Evolutionary conservation across 2,797 vertebrate genomes (phyloP), one percentile per base, ranked within the genome.

Genomic region (Sparus aurata): DNA sequence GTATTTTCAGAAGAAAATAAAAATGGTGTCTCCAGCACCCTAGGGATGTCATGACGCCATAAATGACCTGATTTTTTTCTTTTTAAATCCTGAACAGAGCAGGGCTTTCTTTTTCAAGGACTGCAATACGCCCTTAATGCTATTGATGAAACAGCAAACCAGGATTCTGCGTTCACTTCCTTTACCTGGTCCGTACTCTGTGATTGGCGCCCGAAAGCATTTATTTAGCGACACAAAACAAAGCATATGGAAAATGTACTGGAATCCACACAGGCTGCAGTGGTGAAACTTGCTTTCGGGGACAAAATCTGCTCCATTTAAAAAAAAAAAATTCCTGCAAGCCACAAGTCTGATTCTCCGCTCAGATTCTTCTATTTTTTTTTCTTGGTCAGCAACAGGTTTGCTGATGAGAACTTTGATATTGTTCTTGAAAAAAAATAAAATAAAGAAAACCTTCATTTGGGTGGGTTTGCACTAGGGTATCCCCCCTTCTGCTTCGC

Each of bases 1-100:
- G 95, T 95, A 95, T 93, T 95, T 95, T 94, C 94, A 93, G 91
- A 94, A 92, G 87, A 95, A 92, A 94, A 92, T 92, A 92, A 93
- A 92, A 94, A 89, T 88, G 90, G 92, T 95, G 95, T 95, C 91
- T 94, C 89, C 90, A 94, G 93, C 83, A 84, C 92, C 88, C 93
- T 77, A 91, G 95, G 95, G 95, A 93, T 95, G 95, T 93, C 95
- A 94, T 94, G 93, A 93, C 80, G 83, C 92, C 82, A 47, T 75
- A 86, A 82, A 82, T 86, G 70, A 84, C 83, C 82, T 50, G 67
- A 57, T 79, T 77, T 76, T 76, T 46, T 50, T 47, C 59, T 57
- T 52, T 72, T 60, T 22, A 13, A 53, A 83, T 81, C 69, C 73
- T 78, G 65, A 84, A 77, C 34, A 77, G 64, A 77, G 67, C 74